Conservation (phyloP, 2,113 vertebrate genomes). For the Microtus oregoni region DNA sequence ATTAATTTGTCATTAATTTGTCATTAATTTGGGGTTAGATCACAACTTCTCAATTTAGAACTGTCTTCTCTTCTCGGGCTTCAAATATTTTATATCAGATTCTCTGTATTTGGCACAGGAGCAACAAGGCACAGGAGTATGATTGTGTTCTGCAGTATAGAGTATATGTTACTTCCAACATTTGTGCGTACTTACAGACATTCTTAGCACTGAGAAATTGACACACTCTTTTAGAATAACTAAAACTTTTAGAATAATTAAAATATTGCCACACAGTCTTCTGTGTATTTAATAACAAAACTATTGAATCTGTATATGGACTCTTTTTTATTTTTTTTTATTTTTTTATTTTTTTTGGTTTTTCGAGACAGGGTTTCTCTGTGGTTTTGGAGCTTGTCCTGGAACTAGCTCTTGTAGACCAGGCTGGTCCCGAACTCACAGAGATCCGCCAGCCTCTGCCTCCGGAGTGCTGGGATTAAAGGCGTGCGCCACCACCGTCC, state of each 20-base stretch:
- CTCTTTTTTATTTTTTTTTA: not conserved
- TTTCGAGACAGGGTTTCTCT: too few species aligned
- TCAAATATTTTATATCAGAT: slow-evolving; percentile 36
- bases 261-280: not conserved
- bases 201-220: not conserved
- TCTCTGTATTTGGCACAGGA: slow-evolving; percentile 27
- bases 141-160: not conserved
- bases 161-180: not conserved
- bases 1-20: slow-evolving; percentile 7
- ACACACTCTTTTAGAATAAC: not conserved
- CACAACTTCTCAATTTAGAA: slow-evolving; percentile 45
- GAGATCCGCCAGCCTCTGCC: too few species aligned
- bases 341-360: too few species aligned
- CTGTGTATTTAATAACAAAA: not conserved
- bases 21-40: slow-evolving; percentile 51
- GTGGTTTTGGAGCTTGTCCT: too few species aligned
- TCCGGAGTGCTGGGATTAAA: too few species aligned
- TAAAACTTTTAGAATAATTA: not conserved
- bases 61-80: not conserved
- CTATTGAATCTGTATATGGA: not conserved
- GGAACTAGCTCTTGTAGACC: too few species aligned
- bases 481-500: too few species aligned
- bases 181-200: not conserved
- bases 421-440: too few species aligned
- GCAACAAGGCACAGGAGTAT: not conserved